phyloP scores from a whole-genome alignment of 2,797 vertebrate genomes.

The Tinamus major region DNA sequence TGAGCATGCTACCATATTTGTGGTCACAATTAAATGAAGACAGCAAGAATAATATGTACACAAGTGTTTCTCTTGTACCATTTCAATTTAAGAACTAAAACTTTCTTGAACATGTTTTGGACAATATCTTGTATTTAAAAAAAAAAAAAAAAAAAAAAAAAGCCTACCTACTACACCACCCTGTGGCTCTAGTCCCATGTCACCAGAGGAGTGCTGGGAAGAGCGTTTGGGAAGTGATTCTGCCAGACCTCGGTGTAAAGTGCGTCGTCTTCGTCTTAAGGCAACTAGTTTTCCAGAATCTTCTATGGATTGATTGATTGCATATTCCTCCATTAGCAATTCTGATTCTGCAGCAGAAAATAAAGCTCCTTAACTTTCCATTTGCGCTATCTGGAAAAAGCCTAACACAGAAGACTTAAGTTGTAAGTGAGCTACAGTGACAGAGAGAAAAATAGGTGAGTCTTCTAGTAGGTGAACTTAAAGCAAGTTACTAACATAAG shows the following conservation, averaged over 20 bases:
- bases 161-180: constrained; percentile 71
- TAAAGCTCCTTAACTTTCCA: not conserved
- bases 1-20: not conserved
- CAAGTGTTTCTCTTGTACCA: not conserved
- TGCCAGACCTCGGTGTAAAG: constrained; percentile 82
- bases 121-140: not conserved
- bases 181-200: constrained; percentile 73
- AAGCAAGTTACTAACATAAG: not conserved
- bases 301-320: constrained; percentile 83
- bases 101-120: not conserved
- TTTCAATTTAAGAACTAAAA: not conserved
- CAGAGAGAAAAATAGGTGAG: not conserved
- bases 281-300: constrained; percentile 86
- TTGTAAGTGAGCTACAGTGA: not conserved
- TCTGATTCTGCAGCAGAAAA: constrained; percentile 83
- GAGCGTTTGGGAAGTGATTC: constrained; percentile 85
- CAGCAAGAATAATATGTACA: not conserved
- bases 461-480: not conserved
- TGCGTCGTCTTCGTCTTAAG: constrained; percentile 86
- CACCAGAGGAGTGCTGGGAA: constrained; percentile 76
- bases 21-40: not conserved
- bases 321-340: constrained; percentile 89
- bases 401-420: not conserved
- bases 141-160: not conserved
- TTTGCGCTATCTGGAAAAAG: not conserved